phyloP scores from a whole-genome alignment of 2,888 invertebrate genomes.

The Scaptodrosophila latifasciaeformis region DNA sequence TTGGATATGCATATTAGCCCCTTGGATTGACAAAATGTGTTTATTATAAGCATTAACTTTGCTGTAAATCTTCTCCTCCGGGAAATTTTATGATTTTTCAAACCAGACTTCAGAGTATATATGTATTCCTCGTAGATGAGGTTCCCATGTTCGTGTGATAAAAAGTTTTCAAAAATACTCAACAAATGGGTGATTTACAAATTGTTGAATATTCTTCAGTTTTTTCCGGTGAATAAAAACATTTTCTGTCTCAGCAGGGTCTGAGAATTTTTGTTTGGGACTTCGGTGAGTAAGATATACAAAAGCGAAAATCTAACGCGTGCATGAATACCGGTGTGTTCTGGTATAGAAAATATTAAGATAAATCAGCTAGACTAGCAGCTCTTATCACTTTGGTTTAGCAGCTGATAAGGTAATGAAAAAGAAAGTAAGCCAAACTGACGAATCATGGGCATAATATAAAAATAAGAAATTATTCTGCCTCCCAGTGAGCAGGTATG shows the following conservation, averaged over 20 bases:
- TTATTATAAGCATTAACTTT: constrained; percentile 5
- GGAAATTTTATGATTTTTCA: constrained; percentile 18
- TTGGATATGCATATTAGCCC: constrained; percentile 13
- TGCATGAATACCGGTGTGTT: constrained; percentile 5
- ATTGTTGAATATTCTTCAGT: background rate
- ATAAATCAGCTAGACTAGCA: background rate
- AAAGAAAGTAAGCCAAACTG: background rate
- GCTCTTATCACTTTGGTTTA: background rate
- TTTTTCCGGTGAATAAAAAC: background rate
- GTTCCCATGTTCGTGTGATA: background rate
- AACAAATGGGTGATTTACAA: background rate
- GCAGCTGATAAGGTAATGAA: background rate
- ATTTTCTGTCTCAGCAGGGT: background rate
- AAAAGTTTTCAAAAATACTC: background rate
- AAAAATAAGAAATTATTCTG: no score
- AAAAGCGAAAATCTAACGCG: background rate
- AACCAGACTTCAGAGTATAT: constrained; percentile 11
- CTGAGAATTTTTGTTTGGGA: constrained; percentile 4
- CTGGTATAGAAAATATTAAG: background rate
- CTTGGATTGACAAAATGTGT: constrained; percentile 7
- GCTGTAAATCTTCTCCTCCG: constrained; percentile 2
- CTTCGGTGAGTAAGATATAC: constrained; percentile 4
- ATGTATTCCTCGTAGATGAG: constrained; percentile 1
- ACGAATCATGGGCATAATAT: background rate
- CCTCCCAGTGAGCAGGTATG: no score